These are phyloP conservation scores for Gerris buenoi DNA, from an alignment of 1,140 invertebrate species.

Conservation along the genomic window DNA sequence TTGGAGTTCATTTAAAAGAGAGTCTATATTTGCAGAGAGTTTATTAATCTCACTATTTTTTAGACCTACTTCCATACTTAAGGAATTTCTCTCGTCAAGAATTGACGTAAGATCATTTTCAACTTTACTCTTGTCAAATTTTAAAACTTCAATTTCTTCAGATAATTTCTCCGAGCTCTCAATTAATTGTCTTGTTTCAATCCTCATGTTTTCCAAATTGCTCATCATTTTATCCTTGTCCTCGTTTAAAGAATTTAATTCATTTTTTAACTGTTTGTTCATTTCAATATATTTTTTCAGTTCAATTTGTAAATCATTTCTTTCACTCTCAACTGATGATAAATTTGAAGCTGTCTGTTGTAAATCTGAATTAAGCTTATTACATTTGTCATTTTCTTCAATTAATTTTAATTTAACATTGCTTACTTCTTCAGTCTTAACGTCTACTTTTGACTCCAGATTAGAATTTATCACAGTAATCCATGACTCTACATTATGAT, in stretches of 20 bases:
- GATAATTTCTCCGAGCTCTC: conserved; percentile 17
- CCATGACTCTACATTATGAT: background rate
- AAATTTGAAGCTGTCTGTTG: background rate
- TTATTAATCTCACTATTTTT: no score
- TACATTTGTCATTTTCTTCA: background rate
- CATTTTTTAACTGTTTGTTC: conserved; percentile 18
- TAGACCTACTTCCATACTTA: no score
- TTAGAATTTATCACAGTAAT: background rate
- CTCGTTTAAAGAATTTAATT: conserved; percentile 18
- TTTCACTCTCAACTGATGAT: conserved; percentile 3
- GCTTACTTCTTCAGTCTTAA: background rate
- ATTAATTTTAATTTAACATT: background rate
- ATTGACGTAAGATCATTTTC: conserved; percentile 9
- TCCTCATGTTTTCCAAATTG: conserved; percentile 14
- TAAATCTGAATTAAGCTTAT: conserved; percentile 5
- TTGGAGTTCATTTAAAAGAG: no score
- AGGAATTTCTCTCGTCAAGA: conserved; percentile 9
- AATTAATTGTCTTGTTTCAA: conserved; percentile 17
- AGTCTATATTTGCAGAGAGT: no score
- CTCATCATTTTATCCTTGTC: conserved; percentile 14
- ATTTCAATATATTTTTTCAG: conserved; percentile 8
- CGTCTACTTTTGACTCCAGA: background rate
- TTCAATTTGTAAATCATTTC: conserved; percentile 13
- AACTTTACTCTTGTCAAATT: conserved; percentile 12
- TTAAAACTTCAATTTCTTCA: conserved; percentile 13